Conservation (phyloP, 2,888 invertebrate species). For the Cantharis lateralis region DNA sequence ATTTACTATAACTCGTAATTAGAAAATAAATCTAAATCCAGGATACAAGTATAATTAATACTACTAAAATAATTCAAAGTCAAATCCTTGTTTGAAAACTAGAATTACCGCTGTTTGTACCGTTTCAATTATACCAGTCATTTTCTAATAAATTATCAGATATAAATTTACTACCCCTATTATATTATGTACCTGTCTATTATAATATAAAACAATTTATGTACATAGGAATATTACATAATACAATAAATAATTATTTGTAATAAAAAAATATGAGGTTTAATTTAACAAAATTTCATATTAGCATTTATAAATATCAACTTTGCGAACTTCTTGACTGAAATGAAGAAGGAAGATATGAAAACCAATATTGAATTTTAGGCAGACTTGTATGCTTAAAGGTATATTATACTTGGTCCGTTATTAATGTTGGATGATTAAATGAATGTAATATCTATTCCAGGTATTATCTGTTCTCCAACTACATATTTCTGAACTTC, state of each 20-base stretch:
- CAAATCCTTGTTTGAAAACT: constrained; percentile 13
- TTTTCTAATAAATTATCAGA: background rate
- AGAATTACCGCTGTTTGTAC: background rate
- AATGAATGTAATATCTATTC: background rate
- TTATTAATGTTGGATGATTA: background rate
- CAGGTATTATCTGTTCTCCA: background rate
- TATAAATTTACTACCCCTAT: background rate
- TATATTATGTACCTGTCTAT: background rate
- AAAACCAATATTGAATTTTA: background rate
- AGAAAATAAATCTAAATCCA: constrained; percentile 20
- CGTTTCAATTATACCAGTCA: constrained; percentile 17
- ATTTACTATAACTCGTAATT: constrained; percentile 22
- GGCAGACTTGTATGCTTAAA: background rate
- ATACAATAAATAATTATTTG: background rate
- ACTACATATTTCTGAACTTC: background rate
- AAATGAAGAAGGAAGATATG: background rate
- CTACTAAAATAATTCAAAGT: constrained; percentile 16
- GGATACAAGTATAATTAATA: constrained; percentile 16
- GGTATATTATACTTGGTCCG: background rate
- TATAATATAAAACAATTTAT: background rate
- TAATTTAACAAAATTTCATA: background rate
- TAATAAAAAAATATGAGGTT: background rate
- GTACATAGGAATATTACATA: background rate
- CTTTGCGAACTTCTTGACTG: background rate
- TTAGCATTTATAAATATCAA: background rate